These are phyloP conservation scores for Hiodon alosoides DNA, from an alignment of 2,113 vertebrate genomes.

Conservation along the genomic window DNA sequence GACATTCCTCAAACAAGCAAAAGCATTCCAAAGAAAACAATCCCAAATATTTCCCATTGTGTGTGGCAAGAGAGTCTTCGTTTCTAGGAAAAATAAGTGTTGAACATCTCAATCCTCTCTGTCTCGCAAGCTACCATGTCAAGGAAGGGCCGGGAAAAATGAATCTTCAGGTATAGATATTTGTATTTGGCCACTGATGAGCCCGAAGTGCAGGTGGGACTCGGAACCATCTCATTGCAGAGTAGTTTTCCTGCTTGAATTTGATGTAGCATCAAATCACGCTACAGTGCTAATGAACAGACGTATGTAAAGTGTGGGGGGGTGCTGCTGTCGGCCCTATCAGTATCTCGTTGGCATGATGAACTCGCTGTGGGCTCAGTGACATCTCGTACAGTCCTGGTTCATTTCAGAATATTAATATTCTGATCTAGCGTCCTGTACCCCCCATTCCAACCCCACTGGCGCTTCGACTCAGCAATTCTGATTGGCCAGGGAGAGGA, in stretches of 20 bases:
- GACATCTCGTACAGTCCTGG: constrained; percentile 21
- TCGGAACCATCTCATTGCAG: too few relatives aligned
- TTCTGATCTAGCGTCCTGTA: constrained; percentile 32
- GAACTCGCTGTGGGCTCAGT: constrained; percentile 12
- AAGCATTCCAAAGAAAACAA: constrained; percentile 72
- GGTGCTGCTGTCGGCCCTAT: neutral
- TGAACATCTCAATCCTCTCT: too few relatives aligned
- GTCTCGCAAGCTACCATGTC: too few relatives aligned
- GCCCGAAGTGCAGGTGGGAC: too few relatives aligned
- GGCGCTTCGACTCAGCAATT: constrained; percentile 27
- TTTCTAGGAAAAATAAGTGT: neutral
- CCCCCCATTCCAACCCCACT: neutral
- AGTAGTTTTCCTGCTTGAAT: too few relatives aligned
- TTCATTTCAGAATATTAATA: constrained; percentile 26
- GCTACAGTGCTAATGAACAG: too few relatives aligned
- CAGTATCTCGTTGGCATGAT: neutral
- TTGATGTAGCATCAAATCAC: too few relatives aligned
- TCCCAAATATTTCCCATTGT: constrained; percentile 68
- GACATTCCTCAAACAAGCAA: constrained; percentile 66
- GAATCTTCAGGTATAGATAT: too few relatives aligned
- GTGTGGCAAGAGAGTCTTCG: constrained; percentile 42
- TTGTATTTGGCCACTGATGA: too few relatives aligned
- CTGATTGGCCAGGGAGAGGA: constrained; percentile 64
- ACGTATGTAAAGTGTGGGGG: too few relatives aligned
- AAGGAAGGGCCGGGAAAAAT: too few relatives aligned